Percentiles rank a stretch among this genome's conserved stretches.
phyloP scores from a whole-genome alignment of 2,113 vertebrate species.

The Steatornis caripensis region DNA sequence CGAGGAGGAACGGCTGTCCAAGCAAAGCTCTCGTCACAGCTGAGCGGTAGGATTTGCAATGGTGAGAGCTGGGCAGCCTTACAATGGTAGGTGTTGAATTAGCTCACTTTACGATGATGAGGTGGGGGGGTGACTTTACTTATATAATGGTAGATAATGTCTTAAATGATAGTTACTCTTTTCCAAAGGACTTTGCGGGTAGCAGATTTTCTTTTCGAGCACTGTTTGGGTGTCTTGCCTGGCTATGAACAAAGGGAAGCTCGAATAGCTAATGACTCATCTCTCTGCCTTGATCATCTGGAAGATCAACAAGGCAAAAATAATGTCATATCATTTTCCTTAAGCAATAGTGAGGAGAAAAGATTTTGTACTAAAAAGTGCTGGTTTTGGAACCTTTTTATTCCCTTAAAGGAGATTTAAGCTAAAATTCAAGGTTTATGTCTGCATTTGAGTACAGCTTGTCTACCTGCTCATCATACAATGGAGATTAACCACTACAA shows the following conservation, averaged over 20 bases:
- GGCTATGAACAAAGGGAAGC: neutral
- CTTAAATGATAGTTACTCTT: neutral
- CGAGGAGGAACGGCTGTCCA: neutral
- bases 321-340: neutral
- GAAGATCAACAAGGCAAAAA: neutral
- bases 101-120: neutral
- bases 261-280: neutral
- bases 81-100: neutral
- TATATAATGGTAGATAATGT: neutral
- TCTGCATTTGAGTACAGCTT: neutral
- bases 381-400: neutral
- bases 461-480: neutral
- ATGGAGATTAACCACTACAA: neutral
- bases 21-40: neutral
- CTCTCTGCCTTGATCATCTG: neutral
- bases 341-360: neutral
- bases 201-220: neutral
- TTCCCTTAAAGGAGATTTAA: neutral
- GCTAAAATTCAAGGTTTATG: neutral
- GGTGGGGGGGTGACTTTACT: neutral
- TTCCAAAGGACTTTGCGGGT: neutral
- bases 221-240: neutral
- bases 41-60: neutral
- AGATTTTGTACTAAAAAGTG: neutral
- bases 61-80: neutral